Conservation (phyloP, 2,888 invertebrate species). For the Coronaproctus castanopsis region DNA sequence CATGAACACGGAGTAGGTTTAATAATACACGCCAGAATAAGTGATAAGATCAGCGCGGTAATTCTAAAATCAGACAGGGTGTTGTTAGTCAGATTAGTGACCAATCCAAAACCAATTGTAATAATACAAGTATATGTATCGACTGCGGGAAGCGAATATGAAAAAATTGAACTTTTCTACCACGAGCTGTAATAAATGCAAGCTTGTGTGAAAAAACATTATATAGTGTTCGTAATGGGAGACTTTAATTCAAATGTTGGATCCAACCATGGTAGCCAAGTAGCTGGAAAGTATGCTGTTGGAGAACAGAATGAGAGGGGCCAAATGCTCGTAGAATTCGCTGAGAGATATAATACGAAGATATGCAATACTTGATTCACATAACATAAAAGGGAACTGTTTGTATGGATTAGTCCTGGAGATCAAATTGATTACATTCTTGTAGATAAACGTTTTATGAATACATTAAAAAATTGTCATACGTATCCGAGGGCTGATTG, state of each 20-base stretch:
- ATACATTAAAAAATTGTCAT: background rate
- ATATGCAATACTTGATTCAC: slow-evolving; percentile 2
- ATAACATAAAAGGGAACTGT: background rate
- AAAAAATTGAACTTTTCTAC: background rate
- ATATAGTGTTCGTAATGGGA: background rate
- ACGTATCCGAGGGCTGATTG: background rate
- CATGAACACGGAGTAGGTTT: background rate
- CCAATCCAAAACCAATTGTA: background rate
- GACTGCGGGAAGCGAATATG: background rate
- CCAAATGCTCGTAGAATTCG: slow-evolving; percentile 3
- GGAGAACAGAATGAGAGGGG: slow-evolving; percentile 1
- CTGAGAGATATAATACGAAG: background rate
- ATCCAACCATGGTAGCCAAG: slow-evolving; percentile 1
- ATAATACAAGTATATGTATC: background rate
- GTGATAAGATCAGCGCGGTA: background rate
- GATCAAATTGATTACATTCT: background rate
- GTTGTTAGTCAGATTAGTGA: background rate
- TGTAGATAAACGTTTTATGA: background rate
- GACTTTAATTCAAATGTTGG: background rate
- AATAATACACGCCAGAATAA: background rate
- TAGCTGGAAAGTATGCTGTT: background rate
- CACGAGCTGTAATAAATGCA: background rate
- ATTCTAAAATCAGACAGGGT: background rate
- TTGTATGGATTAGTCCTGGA: slow-evolving; percentile 2
- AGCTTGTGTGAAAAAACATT: background rate